Base-by-base conservation (phyloP, 2,797 vertebrate species). In the Scolopax rusticola region DNA sequence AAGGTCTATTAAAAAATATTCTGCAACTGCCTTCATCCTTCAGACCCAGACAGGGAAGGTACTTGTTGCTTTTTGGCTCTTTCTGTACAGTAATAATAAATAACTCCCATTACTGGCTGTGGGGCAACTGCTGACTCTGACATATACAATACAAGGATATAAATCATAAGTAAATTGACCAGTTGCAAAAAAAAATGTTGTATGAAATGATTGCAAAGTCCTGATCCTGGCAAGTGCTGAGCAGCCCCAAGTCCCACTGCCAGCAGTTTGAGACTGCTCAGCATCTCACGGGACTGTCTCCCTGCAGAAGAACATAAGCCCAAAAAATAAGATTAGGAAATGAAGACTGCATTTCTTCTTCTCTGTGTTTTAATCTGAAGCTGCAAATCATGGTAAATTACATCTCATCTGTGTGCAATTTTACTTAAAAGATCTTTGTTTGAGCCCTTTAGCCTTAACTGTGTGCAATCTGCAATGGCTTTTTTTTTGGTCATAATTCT, bases 361-460 rank as follows among this genome's bases (percentile, higher is more conserved):
- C 13, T 8, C 28, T 30, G 5, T 51, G 30, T 80, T 85, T 82
- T 71, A 80, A 87, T 73, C 9, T 2, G 69, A 95, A 93, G 90
- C 78, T 77, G 74, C 20, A 68, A 79, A 82, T 92, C 69, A 68
- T n/a, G 68, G 53, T 59, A 85, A 90, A 95, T 69, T 51, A 59
- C 69, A 65, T 68, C 68, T 93, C 65, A 63, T 75, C 50, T 17
- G 2, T 61, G 23, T 81, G 64, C 4, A 5, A 57, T 89, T 90
- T 94, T 85, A 80, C 87, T 91, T 90, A 63, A 89, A 89, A 76
- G 90, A 63, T 81, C 78, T 85, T 51, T 51, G 50, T 61, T 91
- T 71, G 57, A 92, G 76, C 69, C 78, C 78, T 77, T 91, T 81
- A 89, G 73, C 61, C 78, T 75, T 85, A 84, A 92, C 53, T 33